phyloP scores from a whole-genome alignment of 2,797 vertebrate genomes.

The Periparus ater region DNA sequence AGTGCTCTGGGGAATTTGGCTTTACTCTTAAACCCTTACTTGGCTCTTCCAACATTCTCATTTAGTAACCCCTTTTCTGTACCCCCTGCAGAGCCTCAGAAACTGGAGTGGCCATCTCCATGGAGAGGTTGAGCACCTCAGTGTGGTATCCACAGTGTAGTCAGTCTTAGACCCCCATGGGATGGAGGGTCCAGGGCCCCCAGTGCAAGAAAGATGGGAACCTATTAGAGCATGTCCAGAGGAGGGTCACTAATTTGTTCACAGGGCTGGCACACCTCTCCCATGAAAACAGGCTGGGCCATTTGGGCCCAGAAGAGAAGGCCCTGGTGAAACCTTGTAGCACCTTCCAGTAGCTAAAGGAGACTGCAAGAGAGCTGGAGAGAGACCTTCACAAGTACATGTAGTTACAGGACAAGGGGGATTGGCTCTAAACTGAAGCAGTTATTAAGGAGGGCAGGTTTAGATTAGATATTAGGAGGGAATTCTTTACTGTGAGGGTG shows the following conservation, averaged over 20 bases:
- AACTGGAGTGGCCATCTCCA: background rate
- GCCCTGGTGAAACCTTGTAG: background rate
- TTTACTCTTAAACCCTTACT: background rate
- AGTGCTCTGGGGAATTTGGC: background rate
- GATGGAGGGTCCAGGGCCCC: background rate
- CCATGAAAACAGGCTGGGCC: background rate
- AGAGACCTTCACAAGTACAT: background rate
- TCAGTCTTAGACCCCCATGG: background rate
- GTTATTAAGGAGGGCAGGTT: background rate
- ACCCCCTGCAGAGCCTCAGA: background rate
- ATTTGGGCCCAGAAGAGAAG: background rate
- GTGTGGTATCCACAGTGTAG: no score
- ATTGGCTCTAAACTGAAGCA: background rate
- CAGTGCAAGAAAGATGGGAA: fast-evolving
- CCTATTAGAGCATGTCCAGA: background rate
- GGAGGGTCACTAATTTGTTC: background rate
- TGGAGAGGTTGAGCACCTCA: fast-evolving
- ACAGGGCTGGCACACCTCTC: background rate
- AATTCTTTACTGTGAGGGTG: background rate
- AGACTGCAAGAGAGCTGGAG: background rate
- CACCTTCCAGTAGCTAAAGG: background rate
- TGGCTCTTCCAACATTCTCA: background rate
- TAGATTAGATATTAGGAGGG: background rate
- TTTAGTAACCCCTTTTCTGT: background rate
- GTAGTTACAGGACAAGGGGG: background rate